Base-by-base conservation (phyloP, 1,140 invertebrate genomes). In the Tetragonula clypearis region DNA sequence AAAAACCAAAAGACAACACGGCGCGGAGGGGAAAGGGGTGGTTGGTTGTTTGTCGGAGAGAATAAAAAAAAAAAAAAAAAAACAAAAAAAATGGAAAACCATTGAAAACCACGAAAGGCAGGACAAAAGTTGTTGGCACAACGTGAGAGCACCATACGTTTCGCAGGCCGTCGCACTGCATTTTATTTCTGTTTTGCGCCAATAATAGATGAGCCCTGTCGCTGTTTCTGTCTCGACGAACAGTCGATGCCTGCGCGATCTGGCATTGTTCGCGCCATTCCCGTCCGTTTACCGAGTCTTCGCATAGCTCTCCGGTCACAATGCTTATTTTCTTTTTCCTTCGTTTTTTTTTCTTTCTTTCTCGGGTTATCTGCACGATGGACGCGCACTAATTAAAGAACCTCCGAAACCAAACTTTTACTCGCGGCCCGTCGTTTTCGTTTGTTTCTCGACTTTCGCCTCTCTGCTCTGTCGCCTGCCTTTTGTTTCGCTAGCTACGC, bases 151-250 rank as follows among this genome's bases (percentile, higher is more conserved):
- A 85, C 79, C 84, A 82, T 88, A 89, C 77, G 87, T 89, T 86
- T 88, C 76, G 82, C 87, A 89, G 88, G 85, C 88, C 88, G 85
- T 90, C 88, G 88, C 82, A 84, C 83, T 88, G 85, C 85, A 90
- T 90, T 92, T 92, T 92, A 91, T 92, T 92, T 92, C 85, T 92
- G 87, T 86, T 90, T 90, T 90, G 90, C 88, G 90, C 89, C 91
- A 92, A 90, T 92, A 92, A 92, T 92, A 92, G 91, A 90, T 90
- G 89, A 86, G 86, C 88, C 85, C 88, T 79, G 75, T 78, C 77
- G 79, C 79, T 87, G 86, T 87, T 81, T 89, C 88, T 84, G 85
- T 80, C 85, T 66, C 71, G 35, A 60, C 86, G 72, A 69, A 77
- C 55, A 71, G 72, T 68, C 73, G 58, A 76, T 80, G 72, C 81